Base-by-base conservation (phyloP, 1,140 invertebrate genomes). In the Drosophila subobscura region DNA sequence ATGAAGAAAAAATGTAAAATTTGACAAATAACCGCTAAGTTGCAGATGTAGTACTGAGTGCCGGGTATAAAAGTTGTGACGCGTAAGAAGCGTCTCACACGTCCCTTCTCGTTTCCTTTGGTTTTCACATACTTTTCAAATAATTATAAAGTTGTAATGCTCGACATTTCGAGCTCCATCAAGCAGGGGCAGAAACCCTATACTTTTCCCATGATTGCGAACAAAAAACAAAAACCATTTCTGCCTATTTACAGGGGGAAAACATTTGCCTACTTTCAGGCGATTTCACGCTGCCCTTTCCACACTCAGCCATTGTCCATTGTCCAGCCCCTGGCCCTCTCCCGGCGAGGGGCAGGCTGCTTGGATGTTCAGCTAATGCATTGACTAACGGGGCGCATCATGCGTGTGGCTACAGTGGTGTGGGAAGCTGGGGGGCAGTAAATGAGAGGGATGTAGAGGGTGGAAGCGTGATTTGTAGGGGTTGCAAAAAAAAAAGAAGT, bases 351-450 rank as follows among this genome's bases (percentile, higher is more conserved):
- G 16, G 50, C 25, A 12, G 12, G 12, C 14, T 20, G 25, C 7
- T 12, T 8, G 6, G 41, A 10, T 53, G 61, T 40, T 40, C 47
- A 29, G 59, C 81, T 85, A 85, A 85, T 86, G 77, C 80, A 86
- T 85, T 77, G 83, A 77, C 81, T 86, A 86, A 86, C 80, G 55
- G 70, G 33, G 52, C 77, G 45, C 81, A 64, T 77, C 60, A 77
- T 73, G 81, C 60, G 64, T 78, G 47, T 41, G 53, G 42, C 40
- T 47, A 14, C 33, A 37, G 64, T 51, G 45, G 23, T 25, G 23
- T 20, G 25, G 25, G 33, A 20, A 8, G 44, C 16, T 20, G 61
- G 14, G 65, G 27, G 2, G 27, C 2, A 33, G 10, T 2, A 10
- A 20, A 6, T 1, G 29, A 6, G n/a, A 10, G 20, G 5, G 8